Conservation (phyloP, 2,113 vertebrate genomes). For the Rhynchomys soricoides region DNA sequence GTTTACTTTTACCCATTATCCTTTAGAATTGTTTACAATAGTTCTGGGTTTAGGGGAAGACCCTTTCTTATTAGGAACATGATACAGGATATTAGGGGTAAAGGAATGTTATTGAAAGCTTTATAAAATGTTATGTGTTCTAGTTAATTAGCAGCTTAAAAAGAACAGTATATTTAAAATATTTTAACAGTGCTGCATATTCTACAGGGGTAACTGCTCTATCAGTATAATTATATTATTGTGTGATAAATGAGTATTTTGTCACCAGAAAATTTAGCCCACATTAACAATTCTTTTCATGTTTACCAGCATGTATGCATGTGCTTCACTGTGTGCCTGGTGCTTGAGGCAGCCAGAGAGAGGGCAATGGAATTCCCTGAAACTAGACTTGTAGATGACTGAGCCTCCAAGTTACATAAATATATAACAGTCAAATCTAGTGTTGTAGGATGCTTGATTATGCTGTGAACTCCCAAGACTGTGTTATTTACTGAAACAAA, state of each 20-base stretch:
- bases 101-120: background rate
- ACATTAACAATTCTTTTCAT: background rate
- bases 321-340: background rate
- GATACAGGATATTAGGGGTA: background rate
- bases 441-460: too few relatives aligned
- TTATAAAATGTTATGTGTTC: constrained; percentile 21
- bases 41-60: background rate
- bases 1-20: background rate
- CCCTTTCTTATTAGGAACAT: background rate
- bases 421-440: constrained; percentile 38
- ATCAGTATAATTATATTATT: background rate
- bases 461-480: too few relatives aligned
- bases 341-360: background rate
- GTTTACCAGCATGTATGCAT: background rate
- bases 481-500: too few relatives aligned
- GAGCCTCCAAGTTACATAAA: constrained; percentile 4
- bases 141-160: constrained; percentile 4
- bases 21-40: background rate
- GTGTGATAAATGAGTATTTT: constrained; percentile 8
- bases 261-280: background rate
- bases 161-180: constrained; percentile 19
- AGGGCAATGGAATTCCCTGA: background rate
- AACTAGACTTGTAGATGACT: background rate
- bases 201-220: background rate
- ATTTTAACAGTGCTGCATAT: background rate